Evolutionary conservation across 2,113 vertebrate species (phyloP), one percentile per base, ranked within the genome.

Genomic region (Eupsittula cactorum): DNA sequence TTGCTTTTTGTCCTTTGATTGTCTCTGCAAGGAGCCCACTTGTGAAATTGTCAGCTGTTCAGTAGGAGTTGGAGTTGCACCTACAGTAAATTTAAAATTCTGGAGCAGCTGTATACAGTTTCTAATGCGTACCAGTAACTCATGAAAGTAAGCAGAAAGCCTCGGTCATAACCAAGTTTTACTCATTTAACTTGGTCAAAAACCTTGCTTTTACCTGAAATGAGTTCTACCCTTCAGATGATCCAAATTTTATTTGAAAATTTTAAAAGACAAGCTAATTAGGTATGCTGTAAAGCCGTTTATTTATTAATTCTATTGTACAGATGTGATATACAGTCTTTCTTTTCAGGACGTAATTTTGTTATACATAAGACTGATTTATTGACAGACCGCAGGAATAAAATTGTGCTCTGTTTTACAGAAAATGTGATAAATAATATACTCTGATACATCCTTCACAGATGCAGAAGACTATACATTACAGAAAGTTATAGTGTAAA

Each of bases 371-470:
- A 47, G 21, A 76, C 63, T 89, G 93, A 90, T 94, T 77, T 93
- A 93, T 77, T 85, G 71, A 60, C 68, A 94, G 82, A 74, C 19
- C 33, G 64, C 47, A 73, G 73, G 47, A 88, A 93, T 57, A 71
- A 23, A 88, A 24, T 8, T 74, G 39, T 92, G 39, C 67, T 93
- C 47, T 55, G 29, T 93, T 88, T 92, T 90, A 82, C 69, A 68
- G 69, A 81, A 90, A 84, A 70, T n/a, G 27, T 71, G 64, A 68
- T 90, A 83, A 93, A 96, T 86, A 86, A 78, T 60, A 52, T 7
- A 31, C 18, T 55, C 68, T 86, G 80, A 94, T 94, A 82, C 88
- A 17, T 62, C 50, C 60, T 76, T 92, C 33, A 28, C 35, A 78
- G 46, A 77, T 86, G 47, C 41, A 75, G 24, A 55, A 21, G 42